phyloP scores from a whole-genome alignment of 1,140 invertebrate species.

The Kradibia gibbosae region DNA sequence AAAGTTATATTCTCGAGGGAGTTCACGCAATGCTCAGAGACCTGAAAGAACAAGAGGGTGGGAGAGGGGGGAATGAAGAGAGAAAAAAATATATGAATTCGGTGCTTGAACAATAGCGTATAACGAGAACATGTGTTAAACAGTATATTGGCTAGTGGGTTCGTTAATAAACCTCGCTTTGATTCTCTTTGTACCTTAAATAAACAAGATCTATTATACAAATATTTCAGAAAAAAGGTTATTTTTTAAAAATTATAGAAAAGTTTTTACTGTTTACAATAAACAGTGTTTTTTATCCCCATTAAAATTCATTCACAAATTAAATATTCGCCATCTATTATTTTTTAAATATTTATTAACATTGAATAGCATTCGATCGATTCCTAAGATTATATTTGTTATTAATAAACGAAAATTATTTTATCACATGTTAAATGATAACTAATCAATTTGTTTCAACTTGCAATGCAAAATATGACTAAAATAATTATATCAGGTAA shows the following conservation, averaged over 20 bases:
- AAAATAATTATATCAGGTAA: too few species aligned
- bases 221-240: not conserved
- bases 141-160: slow-evolving; percentile 52
- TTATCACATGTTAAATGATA: too few species aligned
- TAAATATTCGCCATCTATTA: too few species aligned
- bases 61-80: not conserved
- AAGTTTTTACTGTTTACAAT: not conserved
- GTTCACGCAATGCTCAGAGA: slow-evolving; percentile 41
- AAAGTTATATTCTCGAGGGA: slow-evolving; percentile 47
- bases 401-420: too few species aligned
- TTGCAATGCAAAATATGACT: too few species aligned
- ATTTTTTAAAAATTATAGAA: not conserved
- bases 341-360: too few species aligned
- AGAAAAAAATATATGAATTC: not conserved
- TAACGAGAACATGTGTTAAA: slow-evolving; percentile 69
- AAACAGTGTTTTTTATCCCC: too few species aligned
- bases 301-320: too few species aligned
- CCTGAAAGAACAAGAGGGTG: slow-evolving; percentile 39
- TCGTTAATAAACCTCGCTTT: slow-evolving; percentile 59
- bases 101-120: slow-evolving; percentile 64
- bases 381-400: too few species aligned
- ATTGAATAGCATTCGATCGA: too few species aligned
- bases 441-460: too few species aligned
- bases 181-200: slow-evolving; percentile 41
- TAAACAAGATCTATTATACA: slow-evolving; percentile 21